These are phyloP conservation scores for Microtus oregoni DNA, from an alignment of 2,113 vertebrate genomes.

Conservation along the genomic window DNA sequence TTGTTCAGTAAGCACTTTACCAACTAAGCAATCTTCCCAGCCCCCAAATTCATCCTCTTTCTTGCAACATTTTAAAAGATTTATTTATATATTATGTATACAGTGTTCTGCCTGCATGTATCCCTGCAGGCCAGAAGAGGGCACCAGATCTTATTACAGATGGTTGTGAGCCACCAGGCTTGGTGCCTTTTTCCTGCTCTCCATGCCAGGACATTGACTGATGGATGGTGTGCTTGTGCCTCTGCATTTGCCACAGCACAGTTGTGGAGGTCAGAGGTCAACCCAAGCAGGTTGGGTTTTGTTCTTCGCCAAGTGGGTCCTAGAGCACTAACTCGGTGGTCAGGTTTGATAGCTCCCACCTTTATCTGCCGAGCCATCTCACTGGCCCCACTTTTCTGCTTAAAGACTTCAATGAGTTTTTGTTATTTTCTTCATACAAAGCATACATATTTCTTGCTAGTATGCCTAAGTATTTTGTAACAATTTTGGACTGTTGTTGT, in stretches of 20 bases:
- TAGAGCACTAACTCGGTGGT: neutral
- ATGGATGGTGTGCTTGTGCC: neutral
- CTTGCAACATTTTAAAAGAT: neutral
- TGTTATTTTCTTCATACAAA: neutral
- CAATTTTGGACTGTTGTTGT: neutral
- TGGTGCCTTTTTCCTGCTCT: neutral
- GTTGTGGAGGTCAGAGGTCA: neutral
- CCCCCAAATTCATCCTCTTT: neutral
- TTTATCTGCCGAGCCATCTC: neutral
- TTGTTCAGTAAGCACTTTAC: neutral
- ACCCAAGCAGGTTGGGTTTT: neutral
- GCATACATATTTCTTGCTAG: neutral
- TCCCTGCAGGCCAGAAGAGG: no score
- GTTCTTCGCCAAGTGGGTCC: neutral
- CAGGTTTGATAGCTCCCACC: neutral
- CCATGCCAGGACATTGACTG: neutral
- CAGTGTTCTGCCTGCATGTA: no score
- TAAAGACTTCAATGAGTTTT: neutral
- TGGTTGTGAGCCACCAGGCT: neutral
- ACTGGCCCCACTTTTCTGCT: neutral
- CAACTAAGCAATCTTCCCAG: neutral
- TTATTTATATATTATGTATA: no score
- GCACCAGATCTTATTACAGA: no score
- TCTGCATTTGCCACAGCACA: neutral
- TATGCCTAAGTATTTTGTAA: neutral